Conservation (phyloP, 2,797 vertebrate genomes). For the Enteromius fasciolatus region DNA sequence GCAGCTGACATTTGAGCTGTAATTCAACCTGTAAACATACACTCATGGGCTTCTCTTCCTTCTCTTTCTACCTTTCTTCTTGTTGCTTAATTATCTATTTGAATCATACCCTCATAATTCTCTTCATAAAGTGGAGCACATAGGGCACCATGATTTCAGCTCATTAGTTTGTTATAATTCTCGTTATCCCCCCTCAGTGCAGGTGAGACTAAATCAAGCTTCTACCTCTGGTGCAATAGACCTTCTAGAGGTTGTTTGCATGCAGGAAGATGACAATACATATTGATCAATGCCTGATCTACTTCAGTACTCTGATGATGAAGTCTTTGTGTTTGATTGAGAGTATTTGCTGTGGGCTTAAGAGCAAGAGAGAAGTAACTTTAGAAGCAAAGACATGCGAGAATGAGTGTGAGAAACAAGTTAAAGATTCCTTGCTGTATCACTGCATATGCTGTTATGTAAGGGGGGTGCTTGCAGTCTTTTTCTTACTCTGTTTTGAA, state of each 20-base stretch:
- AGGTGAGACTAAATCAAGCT: neutral
- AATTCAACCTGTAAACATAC: conserved; percentile 38
- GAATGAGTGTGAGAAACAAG: neutral
- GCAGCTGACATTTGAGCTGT: conserved; percentile 38
- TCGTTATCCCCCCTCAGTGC: neutral
- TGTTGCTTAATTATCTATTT: conserved; percentile 20
- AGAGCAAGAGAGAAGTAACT: neutral
- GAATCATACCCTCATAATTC: conserved; percentile 17
- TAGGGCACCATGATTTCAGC: neutral
- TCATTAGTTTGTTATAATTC: conserved; percentile 3
- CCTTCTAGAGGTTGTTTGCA: neutral
- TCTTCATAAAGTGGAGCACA: neutral
- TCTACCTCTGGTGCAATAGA: neutral
- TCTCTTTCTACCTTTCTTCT: neutral
- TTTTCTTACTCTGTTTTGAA: conserved; percentile 14
- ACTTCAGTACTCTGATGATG: neutral
- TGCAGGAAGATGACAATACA: neutral
- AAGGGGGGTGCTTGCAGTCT: neutral
- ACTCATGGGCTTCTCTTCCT: neutral
- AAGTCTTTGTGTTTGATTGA: conserved; percentile 18
- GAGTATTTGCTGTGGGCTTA: conserved; percentile 15
- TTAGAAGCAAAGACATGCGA: neutral
- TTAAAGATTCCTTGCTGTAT: neutral
- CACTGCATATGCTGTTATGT: conserved; percentile 9
- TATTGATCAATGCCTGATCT: neutral